Percentiles rank a stretch among this genome's conserved stretches.
These are phyloP conservation scores for Tachysurus vachellii DNA, from an alignment of 2,113 vertebrate genomes.

Conservation along the genomic window DNA sequence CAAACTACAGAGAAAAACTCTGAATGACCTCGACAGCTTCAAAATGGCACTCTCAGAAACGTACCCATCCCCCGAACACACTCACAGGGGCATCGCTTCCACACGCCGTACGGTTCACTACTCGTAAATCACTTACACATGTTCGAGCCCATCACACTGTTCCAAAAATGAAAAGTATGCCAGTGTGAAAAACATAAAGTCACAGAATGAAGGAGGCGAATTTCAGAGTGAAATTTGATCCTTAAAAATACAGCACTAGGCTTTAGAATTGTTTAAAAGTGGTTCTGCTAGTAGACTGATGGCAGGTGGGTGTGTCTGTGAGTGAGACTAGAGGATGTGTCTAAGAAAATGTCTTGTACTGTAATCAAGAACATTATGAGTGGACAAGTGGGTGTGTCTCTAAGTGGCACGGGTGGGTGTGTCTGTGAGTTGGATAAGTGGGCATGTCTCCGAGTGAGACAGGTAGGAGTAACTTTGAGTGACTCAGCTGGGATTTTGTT, in stretches of 20 bases:
- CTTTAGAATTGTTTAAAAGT: neutral
- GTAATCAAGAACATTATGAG: neutral
- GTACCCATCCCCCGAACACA: neutral
- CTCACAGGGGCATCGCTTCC: neutral
- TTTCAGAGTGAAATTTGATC: neutral
- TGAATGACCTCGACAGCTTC: slow-evolving; percentile 1
- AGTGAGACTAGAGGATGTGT: neutral
- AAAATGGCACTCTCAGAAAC: neutral
- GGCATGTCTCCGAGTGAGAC: neutral
- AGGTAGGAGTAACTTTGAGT: neutral
- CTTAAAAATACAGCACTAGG: neutral
- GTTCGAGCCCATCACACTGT: slow-evolving; percentile 13
- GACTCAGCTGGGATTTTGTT: no score
- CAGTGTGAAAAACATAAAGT: neutral
- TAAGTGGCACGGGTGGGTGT: neutral
- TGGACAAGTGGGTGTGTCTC: neutral
- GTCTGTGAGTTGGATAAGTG: neutral
- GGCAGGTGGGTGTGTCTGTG: neutral
- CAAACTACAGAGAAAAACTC: slow-evolving; percentile 9
- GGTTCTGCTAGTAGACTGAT: neutral
- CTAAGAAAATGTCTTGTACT: neutral
- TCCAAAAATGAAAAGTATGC: slow-evolving; percentile 18
- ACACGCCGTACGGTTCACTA: neutral
- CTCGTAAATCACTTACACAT: slow-evolving; percentile 19
- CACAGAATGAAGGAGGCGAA: neutral